Conservation (phyloP, 2,797 vertebrate genomes). For the Neosalanx taihuensis region DNA sequence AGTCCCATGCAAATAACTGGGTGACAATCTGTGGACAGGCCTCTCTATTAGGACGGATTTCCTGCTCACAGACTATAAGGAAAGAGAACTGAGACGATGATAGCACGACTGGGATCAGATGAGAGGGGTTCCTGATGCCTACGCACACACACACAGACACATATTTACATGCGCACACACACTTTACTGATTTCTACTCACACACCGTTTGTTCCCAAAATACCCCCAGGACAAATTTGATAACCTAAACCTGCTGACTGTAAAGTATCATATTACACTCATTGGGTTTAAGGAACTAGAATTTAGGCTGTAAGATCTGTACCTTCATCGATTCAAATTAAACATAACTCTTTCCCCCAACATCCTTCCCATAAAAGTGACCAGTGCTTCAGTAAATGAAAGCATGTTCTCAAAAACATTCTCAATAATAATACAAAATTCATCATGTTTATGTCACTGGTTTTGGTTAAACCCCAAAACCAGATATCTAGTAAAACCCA, state of each 20-base stretch:
- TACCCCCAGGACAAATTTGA: not conserved
- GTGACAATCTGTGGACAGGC: conserved; percentile 17
- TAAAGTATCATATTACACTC: no score
- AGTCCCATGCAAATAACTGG: conserved; percentile 36
- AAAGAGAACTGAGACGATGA: conserved; percentile 21
- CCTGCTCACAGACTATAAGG: conserved; percentile 54
- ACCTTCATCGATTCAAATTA: no score
- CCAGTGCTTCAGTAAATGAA: no score
- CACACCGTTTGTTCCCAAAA: not conserved
- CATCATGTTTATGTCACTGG: no score
- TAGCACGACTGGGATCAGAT: not conserved
- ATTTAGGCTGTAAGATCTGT: no score
- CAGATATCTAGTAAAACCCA: not conserved
- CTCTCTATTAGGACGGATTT: conserved; percentile 52
- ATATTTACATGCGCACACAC: not conserved
- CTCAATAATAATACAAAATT: no score
- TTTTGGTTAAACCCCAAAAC: no score
- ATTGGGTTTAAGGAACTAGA: no score
- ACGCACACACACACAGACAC: conserved; percentile 5
- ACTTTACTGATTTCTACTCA: not conserved
- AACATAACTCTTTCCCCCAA: no score
- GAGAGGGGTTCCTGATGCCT: not conserved
- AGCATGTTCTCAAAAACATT: no score
- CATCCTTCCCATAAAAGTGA: no score
- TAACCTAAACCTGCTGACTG: no score